Evolutionary conservation across 2,797 vertebrate species (phyloP), one percentile per base, ranked within the genome.

Genomic region (Sebastes flavidus): DNA sequence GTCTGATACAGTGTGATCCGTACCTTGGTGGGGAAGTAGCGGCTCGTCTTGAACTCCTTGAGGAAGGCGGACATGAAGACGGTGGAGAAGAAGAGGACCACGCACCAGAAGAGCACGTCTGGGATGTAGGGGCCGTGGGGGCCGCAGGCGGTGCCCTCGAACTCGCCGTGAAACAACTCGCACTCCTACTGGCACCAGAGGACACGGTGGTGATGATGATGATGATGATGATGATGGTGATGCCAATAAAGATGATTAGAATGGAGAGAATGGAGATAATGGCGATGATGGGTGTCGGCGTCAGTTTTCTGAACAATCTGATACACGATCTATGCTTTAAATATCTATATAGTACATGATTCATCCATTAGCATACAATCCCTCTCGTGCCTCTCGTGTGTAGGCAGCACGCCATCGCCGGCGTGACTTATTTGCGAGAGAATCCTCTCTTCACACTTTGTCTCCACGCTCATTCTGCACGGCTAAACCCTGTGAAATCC

Each of bases 1-100:
- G 42, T 46, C 6, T 25, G 1, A 1, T 52, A 16, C 1, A 3
- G 42, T 18, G 52, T 7, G 24, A 22, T 11, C 20, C 83, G 20
- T 91, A 97, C 99, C 97, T 98, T 99, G 74, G 99, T 99, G 83
- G 99, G 99, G 89, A 99, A 99, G 92, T 99, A 99, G 3, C 97
- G 96, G 87, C 98, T 99, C 0, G 97, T 98, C 95, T 99, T 99
- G 95, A 99, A 99, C 92, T 98, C 98, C 88, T 99, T 99, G 88
- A 99, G 94, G 27, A 98, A 99, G 61, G 97, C 97, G 0, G 99
- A 99, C 91, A 99, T 95, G 0, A 96, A 96, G 60, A 99, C 98
- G 6, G 99, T 99, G 87, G 98, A 97, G 88, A 99, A 99, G 95
- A 99, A 99, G 81, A 99, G 94, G 87, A 99, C 95, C 88, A 99